Evolutionary conservation across 2,113 vertebrate genomes (phyloP).

Genomic region (Neodon shergylaensis): DNA sequence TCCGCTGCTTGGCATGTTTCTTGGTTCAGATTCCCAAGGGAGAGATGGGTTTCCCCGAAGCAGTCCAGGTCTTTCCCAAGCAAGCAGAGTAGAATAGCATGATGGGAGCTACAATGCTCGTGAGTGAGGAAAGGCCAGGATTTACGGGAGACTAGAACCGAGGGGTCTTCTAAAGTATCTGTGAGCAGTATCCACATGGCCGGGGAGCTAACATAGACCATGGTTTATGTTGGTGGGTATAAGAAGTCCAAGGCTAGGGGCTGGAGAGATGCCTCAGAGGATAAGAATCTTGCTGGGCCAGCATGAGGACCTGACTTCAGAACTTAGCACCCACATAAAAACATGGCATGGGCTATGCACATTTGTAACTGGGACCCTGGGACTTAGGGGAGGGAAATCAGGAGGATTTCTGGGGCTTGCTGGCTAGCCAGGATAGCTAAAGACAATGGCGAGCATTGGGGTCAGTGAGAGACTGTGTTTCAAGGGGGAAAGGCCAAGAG

Average conservation of each 20-base stretch:
- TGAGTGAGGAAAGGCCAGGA: neutral
- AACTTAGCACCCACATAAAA: neutral
- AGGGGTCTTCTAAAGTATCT: neutral
- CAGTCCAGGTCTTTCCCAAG: neutral
- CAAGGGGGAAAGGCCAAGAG: neutral
- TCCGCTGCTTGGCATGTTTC: neutral
- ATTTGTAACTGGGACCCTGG: too few species aligned
- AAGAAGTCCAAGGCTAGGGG: neutral
- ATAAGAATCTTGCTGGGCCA: neutral
- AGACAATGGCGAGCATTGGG: too few species aligned
- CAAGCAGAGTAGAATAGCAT: neutral
- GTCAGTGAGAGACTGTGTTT: neutral
- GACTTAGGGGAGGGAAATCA: neutral
- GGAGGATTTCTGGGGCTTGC: neutral
- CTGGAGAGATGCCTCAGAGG: neutral
- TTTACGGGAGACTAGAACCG: neutral
- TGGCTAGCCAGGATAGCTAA: neutral
- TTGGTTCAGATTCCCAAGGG: neutral
- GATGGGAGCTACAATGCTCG: too few species aligned
- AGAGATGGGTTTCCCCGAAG: neutral
- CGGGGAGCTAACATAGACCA: neutral
- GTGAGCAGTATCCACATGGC: neutral
- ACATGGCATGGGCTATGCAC: neutral
- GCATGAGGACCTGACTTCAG: too few species aligned
- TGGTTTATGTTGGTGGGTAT: accelerated